Percentiles rank a stretch among this genome's conserved stretches.
Evolutionary conservation across 2,113 vertebrate genomes (phyloP).

Genomic region (Paraplagusia blochii): DNA sequence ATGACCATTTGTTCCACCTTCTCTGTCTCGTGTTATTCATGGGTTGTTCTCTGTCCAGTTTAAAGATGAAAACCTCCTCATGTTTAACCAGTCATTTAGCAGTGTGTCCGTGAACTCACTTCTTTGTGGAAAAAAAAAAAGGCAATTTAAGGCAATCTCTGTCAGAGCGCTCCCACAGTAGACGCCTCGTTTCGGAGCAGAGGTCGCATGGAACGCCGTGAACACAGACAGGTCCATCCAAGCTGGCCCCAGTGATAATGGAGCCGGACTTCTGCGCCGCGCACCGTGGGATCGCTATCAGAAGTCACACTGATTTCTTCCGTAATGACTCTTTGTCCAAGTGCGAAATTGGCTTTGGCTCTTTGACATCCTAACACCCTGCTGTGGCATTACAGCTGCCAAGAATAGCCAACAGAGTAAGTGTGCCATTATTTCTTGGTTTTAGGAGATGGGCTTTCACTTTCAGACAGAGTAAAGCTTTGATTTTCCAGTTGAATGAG

Average conservation of each 20-base stretch:
- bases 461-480: conserved; percentile 1
- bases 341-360: conserved; percentile 41
- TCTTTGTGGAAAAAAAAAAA: conserved; percentile 14
- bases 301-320: conserved; percentile 45
- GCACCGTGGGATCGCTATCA: conserved; percentile 26
- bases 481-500: conserved; percentile 29
- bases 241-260: conserved; percentile 27
- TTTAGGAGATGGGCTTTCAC: conserved; percentile 18
- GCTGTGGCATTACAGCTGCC: conserved; percentile 13
- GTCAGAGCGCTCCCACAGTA: neutral
- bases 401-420: conserved; percentile 11
- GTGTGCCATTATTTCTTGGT: conserved; percentile 20
- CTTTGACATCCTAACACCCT: conserved; percentile 40
- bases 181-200: conserved; percentile 18
- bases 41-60: neutral
- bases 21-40: neutral
- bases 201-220: conserved; percentile 24
- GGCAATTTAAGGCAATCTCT: conserved; percentile 17
- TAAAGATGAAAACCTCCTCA: neutral
- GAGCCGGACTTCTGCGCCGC: conserved; percentile 1
- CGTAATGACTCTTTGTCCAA: conserved; percentile 44
- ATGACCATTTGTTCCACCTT: conserved; percentile 9
- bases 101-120: neutral
- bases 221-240: conserved; percentile 12
- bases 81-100: neutral